Percentiles rank a stretch among this genome's conserved stretches.
Conservation (phyloP, 2,797 vertebrate genomes). For the Gymnopithys bicolor region DNA sequence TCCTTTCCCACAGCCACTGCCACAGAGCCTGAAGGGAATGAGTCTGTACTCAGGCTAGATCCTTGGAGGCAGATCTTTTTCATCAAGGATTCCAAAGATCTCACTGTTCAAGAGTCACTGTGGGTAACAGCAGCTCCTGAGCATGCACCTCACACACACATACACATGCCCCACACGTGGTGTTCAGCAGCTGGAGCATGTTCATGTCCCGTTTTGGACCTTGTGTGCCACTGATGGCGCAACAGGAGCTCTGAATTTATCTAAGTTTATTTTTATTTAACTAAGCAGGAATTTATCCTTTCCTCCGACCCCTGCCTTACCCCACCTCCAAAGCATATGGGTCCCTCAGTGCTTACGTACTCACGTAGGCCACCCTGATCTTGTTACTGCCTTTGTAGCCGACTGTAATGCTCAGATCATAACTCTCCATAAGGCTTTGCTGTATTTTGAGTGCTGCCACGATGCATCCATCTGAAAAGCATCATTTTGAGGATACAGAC, state of each 20-base stretch:
- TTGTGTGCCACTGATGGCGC: neutral
- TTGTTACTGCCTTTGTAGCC: neutral
- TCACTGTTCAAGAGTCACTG: neutral
- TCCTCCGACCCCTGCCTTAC: accelerated
- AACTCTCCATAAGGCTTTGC: neutral
- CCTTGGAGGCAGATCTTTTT: neutral
- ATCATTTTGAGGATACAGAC: neutral
- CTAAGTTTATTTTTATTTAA: neutral
- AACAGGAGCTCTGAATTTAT: neutral
- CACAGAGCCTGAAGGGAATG: neutral
- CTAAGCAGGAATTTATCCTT: neutral
- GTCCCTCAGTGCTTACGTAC: neutral
- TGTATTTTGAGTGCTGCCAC: neutral
- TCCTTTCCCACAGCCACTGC: neutral
- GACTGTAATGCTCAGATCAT: neutral
- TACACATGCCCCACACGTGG: accelerated
- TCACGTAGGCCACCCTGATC: neutral
- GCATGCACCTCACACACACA: neutral
- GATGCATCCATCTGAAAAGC: neutral
- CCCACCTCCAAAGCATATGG: neutral
- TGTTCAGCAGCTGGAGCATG: neutral
- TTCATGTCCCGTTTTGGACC: neutral
- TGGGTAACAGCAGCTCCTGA: neutral
- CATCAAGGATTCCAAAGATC: neutral
- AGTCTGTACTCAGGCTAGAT: neutral